Evolutionary conservation across 2,113 vertebrate species (phyloP).

Genomic region (Nibea albiflora): DNA sequence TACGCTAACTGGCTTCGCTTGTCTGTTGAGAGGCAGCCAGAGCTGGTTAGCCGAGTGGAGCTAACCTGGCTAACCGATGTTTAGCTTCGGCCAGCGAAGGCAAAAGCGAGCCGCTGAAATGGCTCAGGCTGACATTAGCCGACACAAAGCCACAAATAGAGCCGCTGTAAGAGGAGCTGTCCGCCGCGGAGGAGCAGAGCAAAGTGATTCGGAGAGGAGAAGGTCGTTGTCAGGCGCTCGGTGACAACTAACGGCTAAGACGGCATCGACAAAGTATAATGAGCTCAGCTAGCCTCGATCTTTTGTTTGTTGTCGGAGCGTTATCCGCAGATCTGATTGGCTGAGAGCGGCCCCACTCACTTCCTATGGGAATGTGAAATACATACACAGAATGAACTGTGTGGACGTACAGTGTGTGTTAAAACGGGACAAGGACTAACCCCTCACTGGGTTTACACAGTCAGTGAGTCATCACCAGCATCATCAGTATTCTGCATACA

Average conservation of each 20-base stretch:
- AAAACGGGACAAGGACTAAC: not conserved
- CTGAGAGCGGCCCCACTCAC: conserved; percentile 75
- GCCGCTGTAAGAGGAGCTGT: not conserved
- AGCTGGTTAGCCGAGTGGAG: conserved; percentile 56
- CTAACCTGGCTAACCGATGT: conserved; percentile 69
- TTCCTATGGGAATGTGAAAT: conserved; percentile 72
- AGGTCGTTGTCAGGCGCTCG: not conserved
- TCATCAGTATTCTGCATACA: not conserved
- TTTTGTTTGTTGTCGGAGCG: conserved; percentile 89
- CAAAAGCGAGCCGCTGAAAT: conserved; percentile 44
- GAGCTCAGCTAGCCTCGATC: conserved; percentile 77
- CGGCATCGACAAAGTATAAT: conserved; percentile 58
- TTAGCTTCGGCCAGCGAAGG: conserved; percentile 62
- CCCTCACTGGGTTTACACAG: not conserved
- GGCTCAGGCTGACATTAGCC: conserved; percentile 67
- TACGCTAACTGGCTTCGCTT: conserved; percentile 68
- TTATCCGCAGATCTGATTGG: conserved; percentile 80
- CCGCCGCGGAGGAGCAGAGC: not conserved
- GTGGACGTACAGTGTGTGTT: too few species aligned
- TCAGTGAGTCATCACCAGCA: not conserved
- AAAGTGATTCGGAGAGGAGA: conserved; percentile 13
- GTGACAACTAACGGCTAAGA: conserved; percentile 31
- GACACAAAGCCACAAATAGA: conserved; percentile 39
- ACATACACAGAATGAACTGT: conserved; percentile 1
- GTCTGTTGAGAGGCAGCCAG: conserved; percentile 58